Base-by-base conservation (phyloP, 2,888 invertebrate species). In the Hermodice carunculata region DNA sequence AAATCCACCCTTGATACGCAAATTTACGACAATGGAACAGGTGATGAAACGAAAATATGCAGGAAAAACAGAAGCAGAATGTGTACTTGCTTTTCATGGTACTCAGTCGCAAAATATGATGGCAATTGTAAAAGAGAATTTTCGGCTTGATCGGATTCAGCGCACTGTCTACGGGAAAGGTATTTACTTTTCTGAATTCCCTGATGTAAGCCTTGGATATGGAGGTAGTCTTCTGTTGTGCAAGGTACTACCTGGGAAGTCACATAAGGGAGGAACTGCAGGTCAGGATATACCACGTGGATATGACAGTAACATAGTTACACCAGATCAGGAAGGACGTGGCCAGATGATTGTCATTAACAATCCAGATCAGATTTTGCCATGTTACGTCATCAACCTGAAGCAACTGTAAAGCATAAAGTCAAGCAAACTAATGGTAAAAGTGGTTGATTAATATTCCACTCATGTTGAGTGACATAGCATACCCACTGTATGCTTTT, bases 61-160 rank as follows among this genome's bases (percentile, higher is more conserved):
- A 14, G 42, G 44, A 22, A 26, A 22, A n/a, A 31, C 19, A 17
- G 31, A 58, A 5, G 37, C 32, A 0, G 54, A 58, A 40, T 29
- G 19, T 6, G 29, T 68, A 14, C 46, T 68, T 42, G 68, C 58
- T 8, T 68, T 68, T 62, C 68, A 68, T 61, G 68, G 68, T 3
- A 68, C 68, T 28, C 43, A 56, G 11, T 17, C 31, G 22, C 42
- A 60, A 26, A 66, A 61, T 40, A 66, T 66, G 14, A 29, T 42
- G 11, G 17, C 19, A 37, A 61, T 64, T n/a, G 34, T 64, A 19
- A n/a, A 44, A 37, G 26, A 64, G 14, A 64, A 64, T 44, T 61
- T 64, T 34, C 29, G 34, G 14, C 11, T 64, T n/a, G n/a, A n/a
- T n/a, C n/a, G n/a, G n/a, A n/a, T n/a, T n/a, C n/a, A n/a, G n/a